A percentile compares a stretch with the other conserved stretches of the same genome.
Evolutionary conservation across 2,888 invertebrate genomes (phyloP).

Genomic region (Ectobius pallidus): DNA sequence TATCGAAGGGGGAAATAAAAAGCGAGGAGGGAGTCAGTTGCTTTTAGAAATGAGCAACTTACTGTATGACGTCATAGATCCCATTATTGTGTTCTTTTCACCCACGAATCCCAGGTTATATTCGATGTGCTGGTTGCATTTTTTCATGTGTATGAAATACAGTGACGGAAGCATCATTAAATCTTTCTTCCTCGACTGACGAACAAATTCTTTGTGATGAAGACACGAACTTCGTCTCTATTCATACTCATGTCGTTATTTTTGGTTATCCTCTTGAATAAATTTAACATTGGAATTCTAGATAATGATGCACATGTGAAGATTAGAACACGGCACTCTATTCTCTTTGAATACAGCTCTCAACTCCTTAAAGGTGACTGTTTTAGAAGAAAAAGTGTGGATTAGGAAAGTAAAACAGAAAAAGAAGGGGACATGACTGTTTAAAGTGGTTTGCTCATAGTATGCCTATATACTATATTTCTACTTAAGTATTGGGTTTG

Average conservation of each 20-base stretch:
- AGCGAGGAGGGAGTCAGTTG: neutral
- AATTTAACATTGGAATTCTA: too few species aligned
- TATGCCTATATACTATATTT: too few species aligned
- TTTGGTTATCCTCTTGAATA: neutral
- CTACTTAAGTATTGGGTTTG: too few species aligned
- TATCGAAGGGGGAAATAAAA: neutral
- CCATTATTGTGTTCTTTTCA: neutral
- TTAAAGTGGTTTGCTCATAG: too few species aligned
- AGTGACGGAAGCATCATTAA: neutral
- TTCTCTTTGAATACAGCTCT: too few species aligned
- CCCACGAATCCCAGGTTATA: neutral
- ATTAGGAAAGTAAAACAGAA: too few species aligned
- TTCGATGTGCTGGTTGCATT: neutral
- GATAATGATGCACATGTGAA: too few species aligned
- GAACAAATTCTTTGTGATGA: neutral
- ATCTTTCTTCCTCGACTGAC: neutral
- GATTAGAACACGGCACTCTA: too few species aligned
- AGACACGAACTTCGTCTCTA: neutral
- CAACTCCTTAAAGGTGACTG: too few species aligned
- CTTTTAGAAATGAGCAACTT: constrained; percentile 11
- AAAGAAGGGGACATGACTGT: too few species aligned
- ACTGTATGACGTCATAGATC: neutral
- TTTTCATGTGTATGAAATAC: neutral
- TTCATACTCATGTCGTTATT: neutral
- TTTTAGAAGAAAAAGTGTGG: too few species aligned